Conservation (phyloP, 2,888 invertebrate genomes). For the Xanthia icteritia region DNA sequence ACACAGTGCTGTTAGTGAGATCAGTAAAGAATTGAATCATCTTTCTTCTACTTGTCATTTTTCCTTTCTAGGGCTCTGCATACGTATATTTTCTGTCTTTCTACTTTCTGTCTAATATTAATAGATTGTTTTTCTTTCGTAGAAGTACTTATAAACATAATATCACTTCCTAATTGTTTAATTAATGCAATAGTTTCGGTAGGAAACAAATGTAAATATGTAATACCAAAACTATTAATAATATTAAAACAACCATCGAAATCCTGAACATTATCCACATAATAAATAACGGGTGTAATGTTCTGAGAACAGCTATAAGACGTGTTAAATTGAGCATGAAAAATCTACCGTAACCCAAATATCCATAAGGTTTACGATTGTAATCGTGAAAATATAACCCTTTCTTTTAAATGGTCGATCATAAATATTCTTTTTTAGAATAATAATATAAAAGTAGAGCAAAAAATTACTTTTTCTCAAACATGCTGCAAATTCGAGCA, state of each 20-base stretch:
- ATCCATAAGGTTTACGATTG: conserved; percentile 49
- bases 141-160: neutral
- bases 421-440: conserved; percentile 32
- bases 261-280: conserved; percentile 32
- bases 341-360: conserved; percentile 50
- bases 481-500: no score
- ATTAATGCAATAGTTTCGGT: neutral
- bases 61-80: neutral
- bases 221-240: neutral
- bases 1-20: neutral
- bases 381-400: conserved; percentile 26
- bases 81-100: neutral
- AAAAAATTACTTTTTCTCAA: neutral
- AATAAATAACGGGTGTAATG: conserved; percentile 57
- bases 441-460: neutral
- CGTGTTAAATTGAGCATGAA: conserved; percentile 59
- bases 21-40: no score
- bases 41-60: neutral
- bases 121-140: neutral
- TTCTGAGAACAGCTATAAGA: conserved; percentile 51
- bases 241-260: conserved; percentile 10
- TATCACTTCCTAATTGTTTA: neutral
- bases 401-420: conserved; percentile 19
- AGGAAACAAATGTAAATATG: neutral
- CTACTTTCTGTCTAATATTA: no score